Conservation (phyloP, 2,888 invertebrate genomes). For the Apodemia duryi region DNA sequence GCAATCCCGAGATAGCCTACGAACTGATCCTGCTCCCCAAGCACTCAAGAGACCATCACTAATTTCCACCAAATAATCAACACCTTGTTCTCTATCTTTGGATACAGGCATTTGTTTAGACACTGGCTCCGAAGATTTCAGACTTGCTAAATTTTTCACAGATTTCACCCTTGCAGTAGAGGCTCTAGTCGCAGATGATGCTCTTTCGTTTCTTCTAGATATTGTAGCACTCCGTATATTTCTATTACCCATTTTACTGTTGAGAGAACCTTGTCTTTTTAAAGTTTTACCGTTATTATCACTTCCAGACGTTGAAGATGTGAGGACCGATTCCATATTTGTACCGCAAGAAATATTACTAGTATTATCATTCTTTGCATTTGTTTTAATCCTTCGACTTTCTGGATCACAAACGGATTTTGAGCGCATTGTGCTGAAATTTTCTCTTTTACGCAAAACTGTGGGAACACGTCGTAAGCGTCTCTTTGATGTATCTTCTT, state of each 20-base stretch:
- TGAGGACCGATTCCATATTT: slow-evolving; percentile 61
- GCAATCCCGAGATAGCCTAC: slow-evolving; percentile 90
- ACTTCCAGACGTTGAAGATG: slow-evolving; percentile 70
- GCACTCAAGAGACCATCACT: slow-evolving; percentile 90
- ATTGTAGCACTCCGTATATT: slow-evolving; percentile 74
- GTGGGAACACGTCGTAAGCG: slow-evolving; percentile 61
- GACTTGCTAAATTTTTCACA: slow-evolving; percentile 65
- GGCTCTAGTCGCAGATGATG: slow-evolving; percentile 77
- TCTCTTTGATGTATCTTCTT: slow-evolving; percentile 62
- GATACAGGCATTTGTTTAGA: slow-evolving; percentile 65
- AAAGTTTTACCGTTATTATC: slow-evolving; percentile 62
- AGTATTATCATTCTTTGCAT: slow-evolving; percentile 59
- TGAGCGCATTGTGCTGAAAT: slow-evolving; percentile 62
- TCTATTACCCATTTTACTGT: slow-evolving; percentile 56
- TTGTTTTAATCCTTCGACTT: slow-evolving; percentile 49
- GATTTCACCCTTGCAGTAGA: slow-evolving; percentile 82
- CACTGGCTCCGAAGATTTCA: slow-evolving; percentile 73
- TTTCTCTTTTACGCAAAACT: slow-evolving; percentile 58
- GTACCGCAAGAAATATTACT: slow-evolving; percentile 69
- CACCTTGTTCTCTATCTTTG: slow-evolving; percentile 88
- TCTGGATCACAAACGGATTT: slow-evolving; percentile 75
- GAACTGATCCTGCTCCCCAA: slow-evolving; percentile 92
- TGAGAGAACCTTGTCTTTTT: slow-evolving; percentile 60
- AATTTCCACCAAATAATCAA: slow-evolving; percentile 94
- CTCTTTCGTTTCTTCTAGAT: slow-evolving; percentile 61